phyloP scores from a whole-genome alignment of 53 echinoderm and acorn worm genomes.

The Holothuria leucospilota region DNA sequence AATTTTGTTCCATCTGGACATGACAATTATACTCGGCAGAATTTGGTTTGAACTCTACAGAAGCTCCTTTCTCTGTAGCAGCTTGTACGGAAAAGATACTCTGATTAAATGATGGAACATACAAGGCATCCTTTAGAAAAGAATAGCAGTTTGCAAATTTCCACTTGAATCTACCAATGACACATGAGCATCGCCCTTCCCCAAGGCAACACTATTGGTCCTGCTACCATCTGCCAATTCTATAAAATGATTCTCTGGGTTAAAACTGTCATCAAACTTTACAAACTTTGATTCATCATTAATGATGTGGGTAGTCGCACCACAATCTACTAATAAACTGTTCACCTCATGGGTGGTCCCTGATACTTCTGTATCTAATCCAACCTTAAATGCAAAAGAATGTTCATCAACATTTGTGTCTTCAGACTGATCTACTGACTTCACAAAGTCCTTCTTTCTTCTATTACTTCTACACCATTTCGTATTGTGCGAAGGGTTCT shows the following conservation, averaged over 20 bases:
- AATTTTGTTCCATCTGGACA: conserved; percentile 16
- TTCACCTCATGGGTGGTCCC: conserved; percentile 5
- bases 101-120: conserved; percentile 37
- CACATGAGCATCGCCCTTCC: conserved; percentile 18
- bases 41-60: conserved; percentile 12
- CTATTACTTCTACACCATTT: neutral
- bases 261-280: conserved; percentile 31
- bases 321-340: conserved; percentile 43
- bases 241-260: conserved; percentile 33
- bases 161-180: conserved; percentile 19
- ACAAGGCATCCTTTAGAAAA: conserved; percentile 36
- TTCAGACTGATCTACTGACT: neutral
- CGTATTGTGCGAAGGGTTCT: neutral
- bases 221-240: conserved; percentile 54
- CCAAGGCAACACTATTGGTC: conserved; percentile 19
- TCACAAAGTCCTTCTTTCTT: conserved; percentile 27
- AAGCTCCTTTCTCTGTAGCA: conserved; percentile 40
- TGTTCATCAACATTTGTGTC: neutral
- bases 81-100: no score
- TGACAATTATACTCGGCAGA: neutral
- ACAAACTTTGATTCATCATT: conserved; percentile 34
- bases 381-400: conserved; percentile 21
- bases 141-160: neutral
- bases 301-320: conserved; percentile 51
- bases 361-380: neutral